Evolutionary conservation across 2,797 vertebrate species (phyloP), one percentile per base, ranked within the genome.

Genomic region (Microctenopoma steveboyesi): DNA sequence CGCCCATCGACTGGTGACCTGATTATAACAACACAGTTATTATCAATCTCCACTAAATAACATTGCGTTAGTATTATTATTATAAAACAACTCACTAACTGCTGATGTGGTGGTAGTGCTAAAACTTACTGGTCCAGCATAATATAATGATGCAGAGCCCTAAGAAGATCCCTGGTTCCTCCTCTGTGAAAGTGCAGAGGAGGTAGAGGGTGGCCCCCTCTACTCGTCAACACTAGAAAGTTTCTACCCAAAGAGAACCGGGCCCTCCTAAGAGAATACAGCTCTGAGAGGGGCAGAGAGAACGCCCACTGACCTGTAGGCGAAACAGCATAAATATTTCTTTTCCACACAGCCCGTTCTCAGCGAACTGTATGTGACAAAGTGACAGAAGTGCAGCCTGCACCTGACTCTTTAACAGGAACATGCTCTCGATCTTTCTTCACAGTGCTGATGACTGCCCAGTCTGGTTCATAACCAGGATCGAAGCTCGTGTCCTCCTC

Each of bases 371-470:
- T 16, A 35, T 14, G 9, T 5, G 3, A 4, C 1, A 1, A 37
- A 64, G 39, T 4, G 53, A 25, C 7, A 39, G 51, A 54, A n/a
- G 4, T 8, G 30, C 13, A 16, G 56, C 30, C 15, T 0, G 42
- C 67, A 94, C 94, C 92, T 55, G 93, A 92, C 12, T 89, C 83
- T 73, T 45, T 87, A 42, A 88, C 47, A 0, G 91, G 91, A 27
- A 76, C 58, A 0, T 55, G 84, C 6, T 88, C 88, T 4, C 86
- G 58, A 11, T 88, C 90, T 69, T 86, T 93, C 76, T 94, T 94
- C 87, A 98, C 96, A 0, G 95, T 95, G 89, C 95, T 96, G 87
- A 98, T 96, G 9, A 98, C 95, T 0, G 96, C 96, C 96, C 96
- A 98, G 83, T 98, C 96, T 0, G 96, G 96, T 74, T 98, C 96